Evolutionary conservation across 2,113 vertebrate species (phyloP), one percentile per base, ranked within the genome.

Genomic region (Sander vitreus): DNA sequence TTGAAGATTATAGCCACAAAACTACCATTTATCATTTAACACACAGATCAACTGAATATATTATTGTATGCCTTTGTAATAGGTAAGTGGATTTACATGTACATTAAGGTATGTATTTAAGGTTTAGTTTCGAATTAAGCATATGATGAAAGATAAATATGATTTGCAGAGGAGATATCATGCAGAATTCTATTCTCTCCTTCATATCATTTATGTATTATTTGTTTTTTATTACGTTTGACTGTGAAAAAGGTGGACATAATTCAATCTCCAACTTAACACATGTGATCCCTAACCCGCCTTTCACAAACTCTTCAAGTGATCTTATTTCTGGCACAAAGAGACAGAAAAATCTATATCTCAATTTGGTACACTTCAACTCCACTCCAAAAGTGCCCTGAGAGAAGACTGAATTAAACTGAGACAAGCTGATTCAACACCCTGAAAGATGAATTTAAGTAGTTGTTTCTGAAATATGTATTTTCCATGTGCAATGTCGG

Each of bases 291-390:
- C 79, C 81, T 75, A 88, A 87, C 83, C 87, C 64, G 83, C 88
- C 85, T 76, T 78, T 86, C 87, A 78, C 88, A 90, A 92, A 88
- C 88, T 92, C 88, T 83, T 92, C 89, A 86, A 94, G 87, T 88
- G 88, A 92, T 93, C 92, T 90, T 92, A 90, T 91, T 93, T 84
- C 88, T 74, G 69, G 83, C 91, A 88, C 91, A 91, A 92, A 92
- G 88, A 93, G 92, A 93, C 91, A 94, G 90, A 92, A 91, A 94
- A 94, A 94, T 93, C 93, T 84, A 93, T 94, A 93, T 92, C 91
- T 93, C 94, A 92, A 93, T 94, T 94, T 93, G 91, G 91, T 91
- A 90, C 92, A 93, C 93, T 94, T 93, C 92, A 93, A 88, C 93
- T 89, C 84, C 82, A 83, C 89, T 92, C 90, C 84, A 85, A 90